Evolutionary conservation across 2,113 vertebrate species (phyloP), one percentile per base, ranked within the genome.

Genomic region (Solenodon paradoxus): DNA sequence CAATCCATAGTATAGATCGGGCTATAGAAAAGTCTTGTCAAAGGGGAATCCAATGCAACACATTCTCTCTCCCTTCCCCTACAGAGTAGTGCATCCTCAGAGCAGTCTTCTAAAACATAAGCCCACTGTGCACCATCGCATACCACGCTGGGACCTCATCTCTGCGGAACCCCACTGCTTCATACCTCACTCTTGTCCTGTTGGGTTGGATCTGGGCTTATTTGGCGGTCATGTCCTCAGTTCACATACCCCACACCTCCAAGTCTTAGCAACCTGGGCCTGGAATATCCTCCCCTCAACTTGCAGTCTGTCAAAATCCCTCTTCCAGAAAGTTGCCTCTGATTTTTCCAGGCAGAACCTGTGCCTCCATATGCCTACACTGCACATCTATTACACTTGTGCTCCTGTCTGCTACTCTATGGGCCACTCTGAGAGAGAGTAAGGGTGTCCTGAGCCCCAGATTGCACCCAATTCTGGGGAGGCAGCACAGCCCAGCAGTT

Each of bases 251-350:
- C 30, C 38, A 64, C 2, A n/a, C 35, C 45, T 69, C 57, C 51
- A 45, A 32, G n/a, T 19, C 11, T 91, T 64, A 79, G 38, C 59
- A 71, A n/a, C 38, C 35, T 55, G 57, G 77, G 40, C 51, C 74
- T 59, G 68, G 9, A 66, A 82, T 28, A 16, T 3, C 61, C 26
- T 77, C 7, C 66, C 42, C 30, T 3, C 66, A 30, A 30, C n/a
- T 32, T 32, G 57, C 6, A 69, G 59, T 72, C 69, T 59, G 35
- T 72, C 82, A 80, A 63, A 79, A 57, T 55, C 75, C 26, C 63
- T 92, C 63, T 64, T 96, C 90, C 49, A 64, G 59, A 28, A 92
- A 90, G 79, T 32, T 26, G n/a, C 26, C 45, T 51, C 32, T 83
- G 74, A 64, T 35, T 66, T 72, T 75, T 75, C 87, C 15, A 64